phyloP scores from a whole-genome alignment of 2,113 vertebrate species.

The Egretta garzetta region DNA sequence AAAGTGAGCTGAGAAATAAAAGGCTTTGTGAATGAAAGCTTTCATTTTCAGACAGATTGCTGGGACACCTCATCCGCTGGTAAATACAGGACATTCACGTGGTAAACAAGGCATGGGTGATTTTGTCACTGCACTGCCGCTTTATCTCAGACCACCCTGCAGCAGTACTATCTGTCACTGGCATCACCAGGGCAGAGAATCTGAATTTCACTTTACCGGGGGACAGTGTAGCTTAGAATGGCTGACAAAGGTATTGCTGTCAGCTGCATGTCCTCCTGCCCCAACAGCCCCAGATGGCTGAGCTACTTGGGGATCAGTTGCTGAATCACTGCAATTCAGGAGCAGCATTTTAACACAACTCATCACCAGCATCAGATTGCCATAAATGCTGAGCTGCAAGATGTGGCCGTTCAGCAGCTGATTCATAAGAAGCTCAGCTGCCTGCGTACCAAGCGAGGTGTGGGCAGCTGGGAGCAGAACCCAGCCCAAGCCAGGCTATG shows the following conservation, averaged over 20 bases:
- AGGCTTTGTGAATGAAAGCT: not conserved
- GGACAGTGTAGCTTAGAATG: not conserved
- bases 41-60: not conserved
- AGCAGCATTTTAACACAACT: not conserved
- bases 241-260: not conserved
- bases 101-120: not conserved
- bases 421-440: not conserved
- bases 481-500: not conserved
- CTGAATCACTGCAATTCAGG: not conserved
- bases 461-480: not conserved
- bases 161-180: not conserved
- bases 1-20: not conserved
- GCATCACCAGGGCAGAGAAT: not conserved
- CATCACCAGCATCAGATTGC: not conserved
- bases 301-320: not conserved
- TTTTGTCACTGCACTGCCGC: not conserved
- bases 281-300: not conserved
- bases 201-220: not conserved
- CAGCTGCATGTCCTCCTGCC: not conserved
- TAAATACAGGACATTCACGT: not conserved
- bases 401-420: not conserved
- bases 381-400: not conserved
- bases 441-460: fast-evolving
- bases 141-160: not conserved
- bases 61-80: not conserved